These are phyloP conservation scores for Meloidogyne hapla DNA, from an alignment of 1,140 invertebrate species.

Conservation along the genomic window DNA sequence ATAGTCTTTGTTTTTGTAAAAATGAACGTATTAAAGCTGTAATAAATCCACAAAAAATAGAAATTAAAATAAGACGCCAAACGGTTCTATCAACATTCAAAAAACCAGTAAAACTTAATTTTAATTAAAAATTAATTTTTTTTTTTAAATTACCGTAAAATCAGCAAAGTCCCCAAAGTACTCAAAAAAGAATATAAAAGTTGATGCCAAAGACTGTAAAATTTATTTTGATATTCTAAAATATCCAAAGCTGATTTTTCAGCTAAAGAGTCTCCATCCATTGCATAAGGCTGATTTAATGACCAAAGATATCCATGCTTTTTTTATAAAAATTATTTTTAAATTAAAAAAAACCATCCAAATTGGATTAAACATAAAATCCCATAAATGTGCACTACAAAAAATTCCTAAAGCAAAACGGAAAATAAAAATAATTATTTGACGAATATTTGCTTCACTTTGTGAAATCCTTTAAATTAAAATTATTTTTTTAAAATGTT, in stretches of 20 bases:
- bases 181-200: background rate
- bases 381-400: conserved; percentile 48
- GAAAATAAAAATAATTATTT: conserved; percentile 28
- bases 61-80: conserved; percentile 18
- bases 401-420: conserved; percentile 40
- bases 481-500: background rate
- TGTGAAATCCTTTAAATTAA: conserved; percentile 17
- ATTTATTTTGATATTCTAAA: conserved; percentile 2
- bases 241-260: conserved; percentile 18
- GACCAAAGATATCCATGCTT: conserved; percentile 50
- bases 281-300: background rate
- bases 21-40: conserved; percentile 19
- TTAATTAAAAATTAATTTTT: background rate
- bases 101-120: conserved; percentile 40
- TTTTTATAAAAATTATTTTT: background rate
- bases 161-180: conserved; percentile 6
- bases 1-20: conserved; percentile 42
- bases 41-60: conserved; percentile 11
- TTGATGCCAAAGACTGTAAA: background rate
- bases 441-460: conserved; percentile 14
- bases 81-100: background rate
- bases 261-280: conserved; percentile 14
- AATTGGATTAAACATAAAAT: conserved; percentile 51
- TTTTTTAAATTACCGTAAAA: background rate
- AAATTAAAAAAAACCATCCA: conserved; percentile 45